Conservation (phyloP, 2,113 vertebrate species). For the Heterotis niloticus region DNA sequence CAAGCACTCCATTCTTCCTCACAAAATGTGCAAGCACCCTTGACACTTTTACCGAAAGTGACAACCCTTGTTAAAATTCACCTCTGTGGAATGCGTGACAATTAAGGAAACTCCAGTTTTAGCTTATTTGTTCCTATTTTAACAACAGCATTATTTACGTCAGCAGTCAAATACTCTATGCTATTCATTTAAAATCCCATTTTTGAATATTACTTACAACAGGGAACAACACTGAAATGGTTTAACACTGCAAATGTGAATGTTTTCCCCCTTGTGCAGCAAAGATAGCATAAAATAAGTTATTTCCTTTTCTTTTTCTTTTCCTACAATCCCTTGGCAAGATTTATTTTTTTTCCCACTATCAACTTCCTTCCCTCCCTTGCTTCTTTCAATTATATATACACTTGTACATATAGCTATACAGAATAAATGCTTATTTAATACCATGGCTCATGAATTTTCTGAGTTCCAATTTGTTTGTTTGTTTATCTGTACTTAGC, state of each 20-base stretch:
- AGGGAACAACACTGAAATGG: conserved; percentile 30
- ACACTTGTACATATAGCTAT: too few species aligned
- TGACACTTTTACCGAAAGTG: not conserved
- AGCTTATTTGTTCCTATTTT: not conserved
- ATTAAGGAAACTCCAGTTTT: not conserved
- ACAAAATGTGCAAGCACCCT: not conserved
- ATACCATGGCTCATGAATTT: too few species aligned
- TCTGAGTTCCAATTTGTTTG: too few species aligned
- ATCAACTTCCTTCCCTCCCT: too few species aligned
- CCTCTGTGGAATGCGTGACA: not conserved
- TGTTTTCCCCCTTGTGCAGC: not conserved
- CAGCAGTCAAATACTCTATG: not conserved
- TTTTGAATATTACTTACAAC: conserved; percentile 23
- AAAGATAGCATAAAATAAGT: not conserved
- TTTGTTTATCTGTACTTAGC: too few species aligned
- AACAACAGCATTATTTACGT: not conserved
- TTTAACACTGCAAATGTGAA: not conserved
- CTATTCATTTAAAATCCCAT: not conserved
- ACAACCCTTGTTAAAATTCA: not conserved
- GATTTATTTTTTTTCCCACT: too few species aligned
- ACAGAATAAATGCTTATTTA: too few species aligned
- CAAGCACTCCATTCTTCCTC: too few species aligned
- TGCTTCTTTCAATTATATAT: too few species aligned
- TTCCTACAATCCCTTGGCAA: too few species aligned
- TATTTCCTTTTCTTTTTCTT: too few species aligned